phyloP scores from a whole-genome alignment of 2,888 invertebrate genomes.

The Tanytarsus gracilentus region DNA sequence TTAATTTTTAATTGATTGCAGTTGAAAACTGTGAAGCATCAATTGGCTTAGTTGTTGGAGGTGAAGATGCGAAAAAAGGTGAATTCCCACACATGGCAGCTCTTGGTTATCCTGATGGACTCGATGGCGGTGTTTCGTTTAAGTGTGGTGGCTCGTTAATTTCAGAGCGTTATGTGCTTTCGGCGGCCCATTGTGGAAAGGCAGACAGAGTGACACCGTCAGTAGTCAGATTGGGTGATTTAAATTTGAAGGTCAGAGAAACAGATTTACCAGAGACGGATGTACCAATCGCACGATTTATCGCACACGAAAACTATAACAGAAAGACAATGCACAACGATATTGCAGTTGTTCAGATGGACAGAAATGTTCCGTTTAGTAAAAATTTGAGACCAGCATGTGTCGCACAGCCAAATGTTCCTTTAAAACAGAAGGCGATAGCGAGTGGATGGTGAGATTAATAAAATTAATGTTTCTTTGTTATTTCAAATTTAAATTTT shows the following conservation, averaged over 20 bases:
- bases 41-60: constrained; percentile 32
- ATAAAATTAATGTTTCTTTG: too few species aligned
- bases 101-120: constrained; percentile 37
- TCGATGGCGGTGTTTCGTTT: constrained; percentile 35
- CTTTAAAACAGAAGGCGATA: constrained; percentile 34
- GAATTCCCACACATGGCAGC: constrained; percentile 51
- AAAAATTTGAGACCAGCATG: constrained; percentile 39
- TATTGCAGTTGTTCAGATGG: constrained; percentile 49
- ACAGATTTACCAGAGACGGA: constrained; percentile 42
- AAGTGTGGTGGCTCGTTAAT: constrained; percentile 44
- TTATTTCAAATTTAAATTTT: too few species aligned
- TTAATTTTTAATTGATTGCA: too few species aligned
- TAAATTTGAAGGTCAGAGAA: constrained; percentile 41
- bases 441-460: constrained; percentile 43
- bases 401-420: constrained; percentile 35
- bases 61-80: constrained; percentile 43
- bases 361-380: constrained; percentile 34
- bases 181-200: constrained; percentile 33
- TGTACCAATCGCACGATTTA: constrained; percentile 41
- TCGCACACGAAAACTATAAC: constrained; percentile 47
- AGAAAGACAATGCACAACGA: constrained; percentile 49
- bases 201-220: constrained; percentile 44
- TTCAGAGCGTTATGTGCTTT: constrained; percentile 47
- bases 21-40: not conserved
- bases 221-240: constrained; percentile 47